phyloP scores from a whole-genome alignment of 2,888 invertebrate species.

The Ornithoptera priamus region DNA sequence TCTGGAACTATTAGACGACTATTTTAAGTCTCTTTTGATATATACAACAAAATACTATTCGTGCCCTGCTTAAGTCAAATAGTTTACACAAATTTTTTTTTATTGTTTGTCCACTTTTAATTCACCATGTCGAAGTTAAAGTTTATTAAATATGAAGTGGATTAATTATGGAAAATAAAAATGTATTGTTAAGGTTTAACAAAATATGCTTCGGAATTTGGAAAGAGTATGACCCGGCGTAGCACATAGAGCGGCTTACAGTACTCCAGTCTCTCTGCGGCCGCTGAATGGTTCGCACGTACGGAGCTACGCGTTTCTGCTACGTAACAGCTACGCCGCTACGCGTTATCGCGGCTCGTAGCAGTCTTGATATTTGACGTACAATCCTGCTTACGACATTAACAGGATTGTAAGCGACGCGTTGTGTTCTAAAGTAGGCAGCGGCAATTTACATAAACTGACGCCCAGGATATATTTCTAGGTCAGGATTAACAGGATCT shows the following conservation, averaged over 20 bases:
- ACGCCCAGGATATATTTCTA: not conserved
- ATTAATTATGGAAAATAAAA: not conserved
- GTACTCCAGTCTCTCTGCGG: slow-evolving; percentile 25
- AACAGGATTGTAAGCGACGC: slow-evolving; percentile 9
- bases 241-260: slow-evolving; percentile 17
- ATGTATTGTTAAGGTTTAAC: slow-evolving; percentile 13
- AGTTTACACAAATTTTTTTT: too few relatives aligned
- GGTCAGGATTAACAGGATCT: slow-evolving; percentile 14
- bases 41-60: too few relatives aligned
- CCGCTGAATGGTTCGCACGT: slow-evolving; percentile 17
- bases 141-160: too few relatives aligned
- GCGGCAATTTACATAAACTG: not conserved
- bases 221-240: slow-evolving; percentile 17
- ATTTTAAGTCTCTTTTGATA: too few relatives aligned
- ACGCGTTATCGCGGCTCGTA: not conserved
- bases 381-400: slow-evolving; percentile 24
- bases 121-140: too few relatives aligned
- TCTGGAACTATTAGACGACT: too few relatives aligned
- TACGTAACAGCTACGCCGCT: not conserved
- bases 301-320: not conserved
- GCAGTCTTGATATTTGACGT: slow-evolving; percentile 7
- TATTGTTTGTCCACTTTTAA: too few relatives aligned
- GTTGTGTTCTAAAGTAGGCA: slow-evolving; percentile 8
- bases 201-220: slow-evolving; percentile 25
- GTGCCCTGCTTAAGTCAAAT: too few relatives aligned